These are phyloP conservation scores for Parazoanthus darwini DNA, from an alignment of 92 coral and sea anemone genomes.

Conservation along the genomic window DNA sequence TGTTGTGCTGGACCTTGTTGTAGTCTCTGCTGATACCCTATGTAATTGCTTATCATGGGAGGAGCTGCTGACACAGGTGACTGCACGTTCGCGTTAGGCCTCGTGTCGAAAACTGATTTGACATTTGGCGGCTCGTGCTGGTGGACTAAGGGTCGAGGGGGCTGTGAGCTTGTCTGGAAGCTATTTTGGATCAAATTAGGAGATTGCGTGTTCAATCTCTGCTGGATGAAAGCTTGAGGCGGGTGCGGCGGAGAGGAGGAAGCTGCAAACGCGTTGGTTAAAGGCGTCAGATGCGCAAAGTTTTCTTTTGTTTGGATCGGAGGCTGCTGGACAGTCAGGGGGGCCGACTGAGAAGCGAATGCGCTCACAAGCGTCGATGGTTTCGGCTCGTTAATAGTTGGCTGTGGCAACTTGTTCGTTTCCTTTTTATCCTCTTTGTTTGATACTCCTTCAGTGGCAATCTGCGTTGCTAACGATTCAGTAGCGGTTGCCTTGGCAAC, in stretches of 20 bases:
- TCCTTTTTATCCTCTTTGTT: not conserved
- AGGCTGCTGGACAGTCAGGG: slow-evolving; percentile 8
- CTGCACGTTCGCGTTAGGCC: slow-evolving; percentile 4
- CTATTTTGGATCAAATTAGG: not conserved
- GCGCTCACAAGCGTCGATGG: not conserved
- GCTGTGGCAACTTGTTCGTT: not conserved
- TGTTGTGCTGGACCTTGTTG: slow-evolving; percentile 22
- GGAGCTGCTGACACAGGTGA: not conserved
- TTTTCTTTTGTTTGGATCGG: not conserved
- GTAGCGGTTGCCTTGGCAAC: slow-evolving; percentile 22
- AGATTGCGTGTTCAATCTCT: slow-evolving; percentile 1
- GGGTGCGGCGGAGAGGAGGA: not conserved
- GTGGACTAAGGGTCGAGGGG: not conserved
- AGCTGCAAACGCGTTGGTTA: not conserved
- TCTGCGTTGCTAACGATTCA: slow-evolving; percentile 23
- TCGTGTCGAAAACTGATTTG: slow-evolving; percentile 5
- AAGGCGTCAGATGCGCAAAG: not conserved
- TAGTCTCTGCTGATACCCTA: slow-evolving; percentile 24
- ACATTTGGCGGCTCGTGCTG: not conserved
- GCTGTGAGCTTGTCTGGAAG: slow-evolving; percentile 10
- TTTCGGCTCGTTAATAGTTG: not conserved
- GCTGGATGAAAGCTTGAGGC: slow-evolving; percentile 9
- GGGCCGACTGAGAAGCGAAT: slow-evolving; percentile 18
- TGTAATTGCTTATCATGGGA: slow-evolving; percentile 24
- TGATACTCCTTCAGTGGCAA: slow-evolving; percentile 33